Evolutionary conservation across 2,797 vertebrate species (phyloP).

Genomic region (Muraenolepis orangiensis): DNA sequence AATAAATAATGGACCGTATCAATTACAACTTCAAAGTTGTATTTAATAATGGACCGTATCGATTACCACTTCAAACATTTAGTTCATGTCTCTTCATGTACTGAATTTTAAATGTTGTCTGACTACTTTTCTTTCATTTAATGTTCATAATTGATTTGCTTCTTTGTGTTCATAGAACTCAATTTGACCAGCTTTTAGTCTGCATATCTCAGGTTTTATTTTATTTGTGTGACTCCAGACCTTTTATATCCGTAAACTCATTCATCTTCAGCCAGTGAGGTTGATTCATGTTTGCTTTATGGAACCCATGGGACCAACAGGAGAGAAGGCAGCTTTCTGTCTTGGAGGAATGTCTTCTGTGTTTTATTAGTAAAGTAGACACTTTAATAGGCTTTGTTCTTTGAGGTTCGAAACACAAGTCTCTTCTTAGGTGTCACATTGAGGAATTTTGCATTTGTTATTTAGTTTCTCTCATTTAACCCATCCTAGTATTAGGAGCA

Average conservation of each 20-base stretch:
- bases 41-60: conserved; percentile 40
- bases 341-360: conserved; percentile 44
- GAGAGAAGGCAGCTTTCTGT: conserved; percentile 64
- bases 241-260: conserved; percentile 54
- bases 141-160: conserved; percentile 9
- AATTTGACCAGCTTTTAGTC: conserved; percentile 56
- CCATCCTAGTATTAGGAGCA: no score
- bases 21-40: conserved; percentile 26
- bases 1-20: conserved; percentile 39
- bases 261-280: conserved; percentile 48
- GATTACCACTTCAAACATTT: conserved; percentile 20
- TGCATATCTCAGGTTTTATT: conserved; percentile 72
- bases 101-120: neutral
- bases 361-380: conserved; percentile 72
- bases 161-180: conserved; percentile 26
- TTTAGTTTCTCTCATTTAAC: no score
- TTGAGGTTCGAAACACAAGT: conserved; percentile 52
- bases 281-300: conserved; percentile 32
- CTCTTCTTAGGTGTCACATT: conserved; percentile 49
- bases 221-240: conserved; percentile 61
- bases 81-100: no score
- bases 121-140: conserved; percentile 29
- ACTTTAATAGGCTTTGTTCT: conserved; percentile 60
- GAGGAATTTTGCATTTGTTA: conserved; percentile 46
- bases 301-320: conserved; percentile 26